Evolutionary conservation across 2,113 vertebrate genomes (phyloP).

Genomic region (Corythoichthys intestinalis): DNA sequence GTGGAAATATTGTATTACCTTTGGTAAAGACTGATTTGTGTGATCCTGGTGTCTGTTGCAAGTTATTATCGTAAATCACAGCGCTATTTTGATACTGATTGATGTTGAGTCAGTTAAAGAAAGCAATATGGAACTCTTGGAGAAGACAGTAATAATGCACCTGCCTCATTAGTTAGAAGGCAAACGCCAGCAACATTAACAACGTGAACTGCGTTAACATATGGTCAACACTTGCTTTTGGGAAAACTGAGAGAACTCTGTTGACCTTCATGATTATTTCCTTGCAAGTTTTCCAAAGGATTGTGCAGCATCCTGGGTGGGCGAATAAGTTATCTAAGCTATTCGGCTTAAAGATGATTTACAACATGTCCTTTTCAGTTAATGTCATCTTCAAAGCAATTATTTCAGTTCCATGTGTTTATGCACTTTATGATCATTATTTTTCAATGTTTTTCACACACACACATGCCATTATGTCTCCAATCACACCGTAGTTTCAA

Average conservation of each 20-base stretch:
- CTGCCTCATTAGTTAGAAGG: slow-evolving; percentile 37
- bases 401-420: slow-evolving; percentile 13
- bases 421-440: slow-evolving; percentile 25
- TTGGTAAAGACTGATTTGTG: slow-evolving; percentile 41
- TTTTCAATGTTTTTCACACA: slow-evolving; percentile 15
- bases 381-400: slow-evolving; percentile 24
- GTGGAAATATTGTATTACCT: slow-evolving; percentile 14
- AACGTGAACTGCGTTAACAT: slow-evolving; percentile 26
- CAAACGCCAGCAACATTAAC: slow-evolving; percentile 26
- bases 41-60: slow-evolving; percentile 33
- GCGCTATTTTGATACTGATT: slow-evolving; percentile 42
- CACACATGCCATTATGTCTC: slow-evolving; percentile 8
- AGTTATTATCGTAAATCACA: slow-evolving; percentile 58
- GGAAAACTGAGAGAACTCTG: slow-evolving; percentile 41
- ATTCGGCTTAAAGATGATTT: slow-evolving; percentile 51
- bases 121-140: slow-evolving; percentile 52
- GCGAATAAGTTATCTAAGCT: slow-evolving; percentile 33
- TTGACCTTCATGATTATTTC: slow-evolving; percentile 52
- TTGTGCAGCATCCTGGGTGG: slow-evolving; percentile 40
- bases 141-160: slow-evolving; percentile 35
- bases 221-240: slow-evolving; percentile 50
- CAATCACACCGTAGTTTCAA: slow-evolving; percentile 19
- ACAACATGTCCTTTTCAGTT: slow-evolving; percentile 46
- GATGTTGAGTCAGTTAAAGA: slow-evolving; percentile 56
- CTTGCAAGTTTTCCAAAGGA: slow-evolving; percentile 36